phyloP scores from a whole-genome alignment of 2,113 vertebrate species.

The Hypanus sabinus region DNA sequence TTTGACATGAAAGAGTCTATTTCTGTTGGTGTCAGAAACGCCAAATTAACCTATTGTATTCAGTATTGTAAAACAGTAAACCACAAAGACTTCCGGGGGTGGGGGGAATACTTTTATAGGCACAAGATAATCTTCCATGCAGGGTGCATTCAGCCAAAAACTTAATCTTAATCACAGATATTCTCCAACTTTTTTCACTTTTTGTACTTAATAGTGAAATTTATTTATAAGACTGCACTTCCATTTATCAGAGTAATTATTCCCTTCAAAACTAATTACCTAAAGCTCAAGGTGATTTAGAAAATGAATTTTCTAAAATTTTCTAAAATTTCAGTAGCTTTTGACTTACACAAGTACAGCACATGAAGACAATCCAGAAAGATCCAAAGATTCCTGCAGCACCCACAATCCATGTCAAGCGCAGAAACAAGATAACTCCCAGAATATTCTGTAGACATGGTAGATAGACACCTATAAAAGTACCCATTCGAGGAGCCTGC shows the following conservation, averaged over 20 bases:
- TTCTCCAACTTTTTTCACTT: background rate
- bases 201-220: background rate
- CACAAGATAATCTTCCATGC: background rate
- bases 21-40: too few relatives aligned
- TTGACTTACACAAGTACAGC: slow-evolving; percentile 85
- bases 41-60: too few relatives aligned
- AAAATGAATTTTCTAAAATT: background rate
- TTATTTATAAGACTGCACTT: background rate
- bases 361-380: slow-evolving; percentile 80
- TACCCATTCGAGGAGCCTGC: slow-evolving; percentile 86
- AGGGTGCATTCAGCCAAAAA: background rate
- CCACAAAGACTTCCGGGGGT: too few relatives aligned
- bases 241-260: background rate
- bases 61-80: too few relatives aligned
- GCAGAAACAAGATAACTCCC: slow-evolving; percentile 89
- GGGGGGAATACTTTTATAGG: too few relatives aligned
- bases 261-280: background rate
- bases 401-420: slow-evolving; percentile 93
- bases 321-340: background rate
- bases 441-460: slow-evolving; percentile 95
- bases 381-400: slow-evolving; percentile 83
- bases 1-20: too few relatives aligned
- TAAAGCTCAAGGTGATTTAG: background rate
- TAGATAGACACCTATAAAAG: slow-evolving; percentile 92
- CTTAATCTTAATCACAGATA: background rate